Evolutionary conservation across 2,113 vertebrate species (phyloP).

Genomic region (Calidris pygmaea): DNA sequence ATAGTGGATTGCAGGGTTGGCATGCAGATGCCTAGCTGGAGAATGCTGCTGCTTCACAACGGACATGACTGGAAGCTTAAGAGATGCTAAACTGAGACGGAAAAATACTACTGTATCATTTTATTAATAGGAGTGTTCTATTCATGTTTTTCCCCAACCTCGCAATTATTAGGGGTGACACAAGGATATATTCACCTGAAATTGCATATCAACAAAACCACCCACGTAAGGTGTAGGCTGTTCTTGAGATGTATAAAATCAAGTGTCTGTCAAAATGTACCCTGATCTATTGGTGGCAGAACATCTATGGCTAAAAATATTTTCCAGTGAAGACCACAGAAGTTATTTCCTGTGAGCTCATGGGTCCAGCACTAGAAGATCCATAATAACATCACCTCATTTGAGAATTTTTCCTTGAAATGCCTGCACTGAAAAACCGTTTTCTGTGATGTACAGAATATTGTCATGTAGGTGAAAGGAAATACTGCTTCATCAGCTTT

Average conservation of each 20-base stretch:
- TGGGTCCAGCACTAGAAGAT: not conserved
- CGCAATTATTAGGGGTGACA: not conserved
- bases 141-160: not conserved
- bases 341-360: not conserved
- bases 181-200: not conserved
- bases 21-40: not conserved
- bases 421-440: not conserved
- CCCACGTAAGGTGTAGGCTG: not conserved
- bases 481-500: not conserved
- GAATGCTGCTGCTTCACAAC: not conserved
- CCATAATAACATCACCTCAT: not conserved
- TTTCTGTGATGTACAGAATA: not conserved
- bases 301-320: not conserved
- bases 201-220: not conserved
- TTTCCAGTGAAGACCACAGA: not conserved
- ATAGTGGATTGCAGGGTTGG: not conserved
- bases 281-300: not conserved
- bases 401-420: not conserved
- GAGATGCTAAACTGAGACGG: not conserved
- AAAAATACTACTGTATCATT: not conserved
- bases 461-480: not conserved
- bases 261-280: conserved; percentile 7
- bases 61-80: not conserved
- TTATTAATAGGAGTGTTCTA: not conserved
- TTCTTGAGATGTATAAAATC: not conserved